Base-by-base conservation (phyloP, 2,113 vertebrate genomes). In the Columba janthina region DNA sequence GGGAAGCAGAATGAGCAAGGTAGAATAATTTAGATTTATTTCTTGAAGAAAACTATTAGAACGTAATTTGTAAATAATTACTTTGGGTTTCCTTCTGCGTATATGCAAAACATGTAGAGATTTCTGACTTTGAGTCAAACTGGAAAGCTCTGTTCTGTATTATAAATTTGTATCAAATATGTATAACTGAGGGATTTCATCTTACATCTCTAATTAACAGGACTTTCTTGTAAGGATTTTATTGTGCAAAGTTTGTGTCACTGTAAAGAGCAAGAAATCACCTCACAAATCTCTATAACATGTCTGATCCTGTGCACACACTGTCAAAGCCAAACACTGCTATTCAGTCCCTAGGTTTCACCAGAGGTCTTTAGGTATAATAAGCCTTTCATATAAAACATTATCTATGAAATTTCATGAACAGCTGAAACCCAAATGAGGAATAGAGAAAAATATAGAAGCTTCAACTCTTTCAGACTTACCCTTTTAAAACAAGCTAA, bases 401-500 rank as follows among this genome's bases (percentile, higher is more conserved):
- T 64, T 90, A 53, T 28, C 66, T 84, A 17, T 72, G 54, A 92
- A 65, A 94, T 89, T 69, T 93, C 46, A 66, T 4, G 7, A 94
- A 50, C 9, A 2, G 18, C 26, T 95, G 83, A 94, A 95, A 78
- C 57, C 34, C 40, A 86, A 82, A 81, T 69, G 69, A 89, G 40
- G 40, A 92, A 34, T 1, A 85, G 34, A 74, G 79, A 84, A 88
- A 91, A 88, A 92, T 58, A 87, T 28, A 84, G 83, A 87, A 84
- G 14, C 69, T 90, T 95, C 82, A 84, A 8, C 58, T 70, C 54
- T 89, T 94, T 25, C 54, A 90, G 88, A 84, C 0, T 0, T 72
- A 17, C 93, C 54, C 83, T 94, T 96, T 88, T 32, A 94, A 92
- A 89, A 8, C 32, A 38, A 91, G 53, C 25, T 93, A 65, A 94